Percentiles rank a stretch among this genome's conserved stretches.
Evolutionary conservation across 2,797 vertebrate species (phyloP).

Genomic region (Galago senegalensis): DNA sequence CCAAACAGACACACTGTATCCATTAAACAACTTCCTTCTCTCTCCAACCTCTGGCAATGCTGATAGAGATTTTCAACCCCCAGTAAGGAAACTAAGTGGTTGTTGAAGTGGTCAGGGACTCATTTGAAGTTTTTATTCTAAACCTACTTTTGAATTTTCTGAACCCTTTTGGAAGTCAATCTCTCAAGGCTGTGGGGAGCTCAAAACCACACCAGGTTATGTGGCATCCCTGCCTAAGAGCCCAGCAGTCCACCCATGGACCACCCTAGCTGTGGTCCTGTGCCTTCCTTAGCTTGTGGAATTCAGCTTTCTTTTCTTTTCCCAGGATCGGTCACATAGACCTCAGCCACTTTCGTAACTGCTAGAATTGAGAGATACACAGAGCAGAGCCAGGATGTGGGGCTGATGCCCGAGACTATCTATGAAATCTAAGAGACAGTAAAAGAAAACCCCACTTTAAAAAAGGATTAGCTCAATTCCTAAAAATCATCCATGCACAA

Average conservation of each 20-base stretch:
- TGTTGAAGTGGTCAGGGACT: neutral
- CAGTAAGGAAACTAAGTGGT: neutral
- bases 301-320: neutral
- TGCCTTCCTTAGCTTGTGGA: neutral
- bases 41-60: neutral
- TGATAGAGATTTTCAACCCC: neutral
- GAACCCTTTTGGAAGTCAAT: neutral
- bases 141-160: slow-evolving; percentile 16
- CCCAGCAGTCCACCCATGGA: neutral
- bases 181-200: neutral
- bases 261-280: neutral
- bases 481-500: slow-evolving; percentile 62
- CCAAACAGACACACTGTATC: neutral
- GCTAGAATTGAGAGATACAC: slow-evolving; percentile 33
- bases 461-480: slow-evolving; percentile 63
- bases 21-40: neutral
- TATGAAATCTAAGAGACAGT: slow-evolving; percentile 15
- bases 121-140: slow-evolving; percentile 12
- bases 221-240: neutral
- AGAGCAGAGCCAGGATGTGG: slow-evolving; percentile 13
- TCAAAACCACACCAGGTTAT: neutral
- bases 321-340: neutral
- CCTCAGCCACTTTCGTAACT: neutral
- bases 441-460: neutral
- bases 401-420: neutral